These are phyloP conservation scores for Scaptodrosophila latifasciaeformis DNA, from an alignment of 2,888 invertebrate species.

Conservation along the genomic window DNA sequence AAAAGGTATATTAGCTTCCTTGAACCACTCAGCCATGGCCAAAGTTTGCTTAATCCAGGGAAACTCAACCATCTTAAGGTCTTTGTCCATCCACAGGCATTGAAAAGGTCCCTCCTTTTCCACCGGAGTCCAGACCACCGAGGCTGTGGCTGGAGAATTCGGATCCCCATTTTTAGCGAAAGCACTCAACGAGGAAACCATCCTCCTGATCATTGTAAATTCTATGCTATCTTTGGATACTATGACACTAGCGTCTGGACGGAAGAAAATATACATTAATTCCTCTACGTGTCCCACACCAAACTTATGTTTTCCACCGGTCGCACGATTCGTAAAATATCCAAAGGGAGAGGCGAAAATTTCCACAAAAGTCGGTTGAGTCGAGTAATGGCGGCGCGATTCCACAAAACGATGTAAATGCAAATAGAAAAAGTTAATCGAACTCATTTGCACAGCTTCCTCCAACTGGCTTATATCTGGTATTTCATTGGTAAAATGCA, in stretches of 20 bases:
- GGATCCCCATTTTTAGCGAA: constrained; percentile 45
- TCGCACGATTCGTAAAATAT: constrained; percentile 16
- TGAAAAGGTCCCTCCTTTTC: background rate
- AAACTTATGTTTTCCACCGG: constrained; percentile 27
- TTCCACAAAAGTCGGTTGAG: constrained; percentile 41
- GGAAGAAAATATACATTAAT: background rate
- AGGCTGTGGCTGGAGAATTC: background rate
- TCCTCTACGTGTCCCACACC: constrained; percentile 44
- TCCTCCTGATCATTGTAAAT: constrained; percentile 39
- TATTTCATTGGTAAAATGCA: background rate
- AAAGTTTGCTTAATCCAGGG: background rate
- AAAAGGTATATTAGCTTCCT: background rate
- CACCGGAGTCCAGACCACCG: background rate
- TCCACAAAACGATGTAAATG: constrained; percentile 13
- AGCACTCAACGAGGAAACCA: constrained; percentile 38
- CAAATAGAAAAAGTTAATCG: background rate
- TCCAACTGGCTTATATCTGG: background rate
- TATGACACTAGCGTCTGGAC: background rate
- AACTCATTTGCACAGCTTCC: background rate
- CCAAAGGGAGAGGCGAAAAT: constrained; percentile 50
- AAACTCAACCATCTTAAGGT: background rate
- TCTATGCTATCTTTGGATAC: constrained; percentile 34
- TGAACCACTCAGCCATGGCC: background rate
- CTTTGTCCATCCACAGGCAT: background rate
- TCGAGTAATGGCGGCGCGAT: constrained; percentile 46